A percentile compares a stretch with the other conserved stretches of the same genome.
Conservation (phyloP, 2,888 invertebrate genomes). For the Parnassius orleans region DNA sequence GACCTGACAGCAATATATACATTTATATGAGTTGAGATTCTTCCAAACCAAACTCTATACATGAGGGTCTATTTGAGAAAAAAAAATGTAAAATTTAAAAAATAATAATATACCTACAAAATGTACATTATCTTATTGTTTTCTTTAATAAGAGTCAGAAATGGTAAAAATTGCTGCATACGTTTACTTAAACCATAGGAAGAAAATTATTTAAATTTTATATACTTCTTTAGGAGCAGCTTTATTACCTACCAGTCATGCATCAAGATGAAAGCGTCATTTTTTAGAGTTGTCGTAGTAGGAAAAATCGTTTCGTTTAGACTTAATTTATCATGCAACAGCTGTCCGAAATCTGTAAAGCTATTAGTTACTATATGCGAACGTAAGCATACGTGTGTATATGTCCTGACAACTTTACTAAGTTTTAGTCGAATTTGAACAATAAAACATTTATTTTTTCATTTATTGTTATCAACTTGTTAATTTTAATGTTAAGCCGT, state of each 20-base stretch:
- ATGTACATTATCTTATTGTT: background rate
- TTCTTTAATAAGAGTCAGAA: too few species aligned
- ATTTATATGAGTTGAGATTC: too few species aligned
- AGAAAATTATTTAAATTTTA: background rate
- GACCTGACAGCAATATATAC: too few species aligned
- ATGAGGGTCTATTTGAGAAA: too few species aligned
- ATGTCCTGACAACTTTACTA: too few species aligned
- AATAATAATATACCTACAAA: too few species aligned
- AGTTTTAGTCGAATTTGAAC: background rate
- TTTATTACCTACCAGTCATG: constrained; percentile 42
- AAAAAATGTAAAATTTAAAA: too few species aligned
- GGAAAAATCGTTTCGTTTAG: constrained; percentile 57
- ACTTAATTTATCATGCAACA: constrained; percentile 70
- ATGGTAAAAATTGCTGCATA: too few species aligned
- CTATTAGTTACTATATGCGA: background rate
- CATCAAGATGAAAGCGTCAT: constrained; percentile 49
- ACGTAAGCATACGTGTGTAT: background rate
- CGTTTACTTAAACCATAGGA: too few species aligned
- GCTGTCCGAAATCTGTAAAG: constrained; percentile 41
- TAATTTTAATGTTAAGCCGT: too few species aligned
- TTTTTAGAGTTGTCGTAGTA: constrained; percentile 54
- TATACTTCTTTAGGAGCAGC: constrained; percentile 34
- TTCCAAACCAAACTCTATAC: too few species aligned
- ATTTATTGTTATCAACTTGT: too few species aligned
- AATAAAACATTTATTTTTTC: background rate